Conservation (phyloP, 1,140 invertebrate genomes). For the Augochlora pura region DNA sequence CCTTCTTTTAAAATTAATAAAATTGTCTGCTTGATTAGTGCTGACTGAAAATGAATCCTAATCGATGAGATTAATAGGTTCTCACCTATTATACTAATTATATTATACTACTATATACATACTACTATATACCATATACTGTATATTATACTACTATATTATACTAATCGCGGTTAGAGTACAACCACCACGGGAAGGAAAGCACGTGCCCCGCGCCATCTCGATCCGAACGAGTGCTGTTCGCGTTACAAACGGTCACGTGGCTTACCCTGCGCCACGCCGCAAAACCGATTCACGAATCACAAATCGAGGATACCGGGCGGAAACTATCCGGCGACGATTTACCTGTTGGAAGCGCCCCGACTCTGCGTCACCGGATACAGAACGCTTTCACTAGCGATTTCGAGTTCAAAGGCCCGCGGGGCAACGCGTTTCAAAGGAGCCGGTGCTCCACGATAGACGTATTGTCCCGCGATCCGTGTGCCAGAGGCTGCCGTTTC, state of each 20-base stretch:
- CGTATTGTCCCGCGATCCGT: constrained; percentile 12
- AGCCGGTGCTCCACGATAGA: too few relatives aligned
- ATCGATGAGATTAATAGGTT: too few relatives aligned
- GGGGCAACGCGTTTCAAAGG: constrained; percentile 12
- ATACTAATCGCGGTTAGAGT: too few relatives aligned
- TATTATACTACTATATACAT: too few relatives aligned
- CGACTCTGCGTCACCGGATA: not conserved
- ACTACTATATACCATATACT: too few relatives aligned
- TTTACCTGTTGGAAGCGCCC: not conserved
- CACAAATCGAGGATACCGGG: constrained; percentile 4
- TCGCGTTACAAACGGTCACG: not conserved
- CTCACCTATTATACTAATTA: too few relatives aligned
- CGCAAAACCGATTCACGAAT: not conserved
- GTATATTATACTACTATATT: too few relatives aligned
- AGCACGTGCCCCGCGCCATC: not conserved
- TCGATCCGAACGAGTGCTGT: not conserved
- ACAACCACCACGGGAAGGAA: too few relatives aligned
- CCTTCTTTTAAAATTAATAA: too few relatives aligned
- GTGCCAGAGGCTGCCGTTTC: too few relatives aligned
- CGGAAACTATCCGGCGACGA: not conserved
- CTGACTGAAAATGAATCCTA: too few relatives aligned
- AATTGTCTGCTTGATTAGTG: too few relatives aligned
- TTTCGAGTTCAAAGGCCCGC: not conserved
- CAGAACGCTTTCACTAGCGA: not conserved
- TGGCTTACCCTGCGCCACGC: not conserved